Conservation (phyloP, 2,888 invertebrate genomes). For the Lepidochitona cinerea region DNA sequence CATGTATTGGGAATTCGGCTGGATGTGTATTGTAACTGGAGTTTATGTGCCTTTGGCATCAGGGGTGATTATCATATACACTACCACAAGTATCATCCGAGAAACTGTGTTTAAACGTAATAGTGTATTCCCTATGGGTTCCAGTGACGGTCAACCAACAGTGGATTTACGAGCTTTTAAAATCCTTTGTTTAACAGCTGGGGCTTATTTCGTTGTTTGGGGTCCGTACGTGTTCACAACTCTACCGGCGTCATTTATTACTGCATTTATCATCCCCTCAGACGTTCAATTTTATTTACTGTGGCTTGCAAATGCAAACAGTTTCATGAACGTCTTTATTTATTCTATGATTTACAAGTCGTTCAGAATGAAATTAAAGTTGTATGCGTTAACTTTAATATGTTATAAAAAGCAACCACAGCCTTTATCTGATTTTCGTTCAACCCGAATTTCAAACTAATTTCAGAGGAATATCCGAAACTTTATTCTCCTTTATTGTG, state of each 20-base stretch:
- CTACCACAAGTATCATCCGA: conserved; percentile 26
- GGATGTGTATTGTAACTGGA: conserved; percentile 32
- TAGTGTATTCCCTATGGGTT: neutral
- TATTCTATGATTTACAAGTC: conserved; percentile 33
- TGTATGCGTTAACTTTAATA: too few species aligned
- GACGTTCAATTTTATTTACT: conserved; percentile 25
- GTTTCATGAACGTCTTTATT: conserved; percentile 42
- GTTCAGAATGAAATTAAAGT: conserved; percentile 17
- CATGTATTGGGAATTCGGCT: conserved; percentile 33
- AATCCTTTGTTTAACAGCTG: conserved; percentile 32
- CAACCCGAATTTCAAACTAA: too few species aligned
- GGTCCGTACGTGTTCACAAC: conserved; percentile 40
- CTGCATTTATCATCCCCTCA: conserved; percentile 14
- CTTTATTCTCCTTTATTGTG: too few species aligned
- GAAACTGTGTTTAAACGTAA: neutral
- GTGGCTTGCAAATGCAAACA: conserved; percentile 43
- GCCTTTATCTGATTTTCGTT: too few species aligned
- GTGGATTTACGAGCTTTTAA: conserved; percentile 29
- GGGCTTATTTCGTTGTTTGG: conserved; percentile 39
- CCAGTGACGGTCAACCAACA: too few species aligned
- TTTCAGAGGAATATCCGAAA: too few species aligned
- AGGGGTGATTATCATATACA: conserved; percentile 28
- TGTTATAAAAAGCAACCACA: too few species aligned
- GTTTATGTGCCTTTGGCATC: conserved; percentile 37
- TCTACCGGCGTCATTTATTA: conserved; percentile 22